Evolutionary conservation across 2,113 vertebrate species (phyloP), one percentile per base, ranked within the genome.

Genomic region (Strix aluco): DNA sequence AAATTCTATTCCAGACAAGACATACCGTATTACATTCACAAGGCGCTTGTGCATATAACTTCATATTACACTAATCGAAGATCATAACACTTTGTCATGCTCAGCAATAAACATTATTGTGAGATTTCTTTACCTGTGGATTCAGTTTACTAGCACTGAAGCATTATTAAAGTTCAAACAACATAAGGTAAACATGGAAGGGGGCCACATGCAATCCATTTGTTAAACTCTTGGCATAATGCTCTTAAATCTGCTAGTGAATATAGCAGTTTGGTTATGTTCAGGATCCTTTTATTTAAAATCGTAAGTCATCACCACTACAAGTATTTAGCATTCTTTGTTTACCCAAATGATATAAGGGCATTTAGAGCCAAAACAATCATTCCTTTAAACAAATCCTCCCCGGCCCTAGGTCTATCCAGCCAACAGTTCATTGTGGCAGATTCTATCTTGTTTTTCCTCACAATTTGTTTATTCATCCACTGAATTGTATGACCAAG

Each of bases 21-120:
- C 32, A 26, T 11, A 16, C 32, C 0, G 2, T 11, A 72, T 49
- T 27, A 57, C 0, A 4, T 2, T 51, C 2, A 40, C 23, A 85
- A 62, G 34, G 30, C 36, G 81, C 21, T 81, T 30, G 18, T 30
- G 11, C 15, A 65, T 13, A 32, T 51, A 78, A 66, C 54, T 72
- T 2, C 1, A 3, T 6, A n/a, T 32, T 34, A 59, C 6, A 30
- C 10, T 78, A 58, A 86, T 0, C 36, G 58, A 94, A 84, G 54
- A 55, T 15, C 9, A 1, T 27, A 81, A 65, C 4, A 34, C 57
- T 83, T 86, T 26, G 9, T 78, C 59, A 86, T 19, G 40, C 19
- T 84, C 49, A 69, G 65, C 36, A 86, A 69, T 27, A 88, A 74
- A 86, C 30, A 74, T n/a, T n/a, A 54, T 38, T 42, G 54, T 54